These are phyloP conservation scores for Muscicapa comitata DNA, from an alignment of 2,797 vertebrate species.

Conservation along the genomic window DNA sequence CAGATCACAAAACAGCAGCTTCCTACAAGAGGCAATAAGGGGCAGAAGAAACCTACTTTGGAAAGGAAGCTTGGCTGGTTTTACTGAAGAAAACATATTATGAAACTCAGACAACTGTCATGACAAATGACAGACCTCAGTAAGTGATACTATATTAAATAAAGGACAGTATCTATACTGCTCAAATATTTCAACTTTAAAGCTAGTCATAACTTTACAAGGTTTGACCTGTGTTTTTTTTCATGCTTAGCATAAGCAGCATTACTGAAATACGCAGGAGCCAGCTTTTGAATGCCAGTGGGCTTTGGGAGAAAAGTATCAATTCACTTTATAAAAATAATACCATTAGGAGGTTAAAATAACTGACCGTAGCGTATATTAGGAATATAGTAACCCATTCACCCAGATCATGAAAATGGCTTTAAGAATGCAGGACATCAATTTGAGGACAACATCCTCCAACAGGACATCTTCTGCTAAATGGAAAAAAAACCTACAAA, in stretches of 20 bases:
- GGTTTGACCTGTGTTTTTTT: neutral
- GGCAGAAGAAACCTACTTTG: neutral
- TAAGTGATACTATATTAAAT: neutral
- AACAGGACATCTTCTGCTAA: neutral
- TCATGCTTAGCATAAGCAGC: neutral
- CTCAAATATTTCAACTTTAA: neutral
- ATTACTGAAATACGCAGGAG: neutral
- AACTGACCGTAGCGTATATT: neutral
- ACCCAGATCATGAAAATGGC: neutral
- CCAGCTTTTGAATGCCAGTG: neutral
- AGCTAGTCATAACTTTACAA: neutral
- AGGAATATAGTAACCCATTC: neutral
- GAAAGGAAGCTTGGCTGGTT: neutral
- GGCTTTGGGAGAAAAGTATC: neutral
- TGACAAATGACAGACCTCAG: neutral
- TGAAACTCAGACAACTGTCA: neutral
- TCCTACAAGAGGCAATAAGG: neutral
- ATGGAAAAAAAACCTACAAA: neutral
- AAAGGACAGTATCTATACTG: neutral
- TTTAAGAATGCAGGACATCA: neutral
- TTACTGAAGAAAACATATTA: neutral
- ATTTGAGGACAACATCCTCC: neutral
- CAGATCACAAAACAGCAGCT: neutral
- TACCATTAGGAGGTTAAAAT: neutral
- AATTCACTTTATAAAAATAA: neutral